Percentiles rank a stretch among this genome's conserved stretches.
phyloP scores from a whole-genome alignment of 2,888 invertebrate genomes.

The Ophioninae sp. region DNA sequence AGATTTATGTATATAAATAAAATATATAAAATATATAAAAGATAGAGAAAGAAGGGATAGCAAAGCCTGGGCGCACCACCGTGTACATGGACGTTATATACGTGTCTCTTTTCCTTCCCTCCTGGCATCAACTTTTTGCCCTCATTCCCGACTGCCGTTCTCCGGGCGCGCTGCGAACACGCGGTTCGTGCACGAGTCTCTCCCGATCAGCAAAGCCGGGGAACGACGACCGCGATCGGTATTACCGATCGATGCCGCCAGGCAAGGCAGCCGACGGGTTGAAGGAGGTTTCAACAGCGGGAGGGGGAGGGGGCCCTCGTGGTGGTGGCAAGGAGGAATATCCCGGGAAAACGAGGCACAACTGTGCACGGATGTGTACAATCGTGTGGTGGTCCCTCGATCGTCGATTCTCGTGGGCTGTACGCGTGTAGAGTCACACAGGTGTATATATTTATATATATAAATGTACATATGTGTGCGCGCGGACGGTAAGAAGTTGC shows the following conservation, averaged over 20 bases:
- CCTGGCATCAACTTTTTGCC: conserved; percentile 60
- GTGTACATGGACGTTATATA: neutral
- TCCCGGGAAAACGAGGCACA: conserved; percentile 56
- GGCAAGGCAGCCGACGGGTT: conserved; percentile 1
- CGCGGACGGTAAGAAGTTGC: conserved; percentile 70
- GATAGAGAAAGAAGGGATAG: neutral
- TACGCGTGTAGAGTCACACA: neutral
- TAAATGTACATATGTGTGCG: conserved; percentile 2
- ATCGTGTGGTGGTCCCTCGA: conserved; percentile 38
- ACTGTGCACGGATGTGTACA: conserved; percentile 52
- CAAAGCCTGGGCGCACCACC: conserved; percentile 22
- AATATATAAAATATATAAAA: neutral
- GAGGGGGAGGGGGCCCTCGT: neutral
- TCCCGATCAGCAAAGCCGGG: conserved; percentile 53
- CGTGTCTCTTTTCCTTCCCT: conserved; percentile 44
- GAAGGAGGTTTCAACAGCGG: neutral
- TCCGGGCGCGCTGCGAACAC: conserved; percentile 33
- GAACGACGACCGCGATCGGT: conserved; percentile 48
- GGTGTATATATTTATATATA: conserved; percentile 22
- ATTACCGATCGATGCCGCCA: conserved; percentile 51
- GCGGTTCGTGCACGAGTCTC: conserved; percentile 34
- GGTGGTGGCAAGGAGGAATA: neutral
- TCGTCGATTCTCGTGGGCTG: conserved; percentile 17
- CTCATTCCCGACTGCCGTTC: conserved; percentile 52
- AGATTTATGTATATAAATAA: too few species aligned